A percentile compares a stretch with the other conserved stretches of the same genome.
phyloP scores from a whole-genome alignment of 2,888 invertebrate genomes.

The Drosophila formosana region DNA sequence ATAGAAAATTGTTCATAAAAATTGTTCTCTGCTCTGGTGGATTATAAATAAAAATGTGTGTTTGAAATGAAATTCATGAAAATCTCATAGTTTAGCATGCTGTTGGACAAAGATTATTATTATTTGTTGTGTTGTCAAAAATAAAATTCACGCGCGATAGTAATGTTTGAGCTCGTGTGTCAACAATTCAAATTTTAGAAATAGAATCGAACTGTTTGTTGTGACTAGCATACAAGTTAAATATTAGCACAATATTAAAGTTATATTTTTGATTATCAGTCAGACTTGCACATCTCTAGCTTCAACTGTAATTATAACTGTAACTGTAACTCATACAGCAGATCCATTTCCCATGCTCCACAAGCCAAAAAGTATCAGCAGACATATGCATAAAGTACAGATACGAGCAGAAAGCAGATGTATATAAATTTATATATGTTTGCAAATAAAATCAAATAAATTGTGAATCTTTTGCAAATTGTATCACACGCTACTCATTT shows the following conservation, averaged over 20 bases:
- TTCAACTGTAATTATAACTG: conserved; percentile 18
- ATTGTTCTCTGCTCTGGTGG: neutral
- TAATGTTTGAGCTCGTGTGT: neutral
- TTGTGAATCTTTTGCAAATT: conserved; percentile 30
- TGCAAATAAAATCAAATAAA: conserved; percentile 27
- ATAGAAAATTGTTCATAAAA: neutral
- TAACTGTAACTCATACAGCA: neutral
- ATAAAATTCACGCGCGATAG: neutral
- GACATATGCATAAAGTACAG: neutral
- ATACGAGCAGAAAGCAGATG: neutral
- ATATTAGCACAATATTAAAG: neutral
- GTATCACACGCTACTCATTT: conserved; percentile 20
- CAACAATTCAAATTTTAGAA: neutral
- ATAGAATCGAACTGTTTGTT: neutral
- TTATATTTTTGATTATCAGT: neutral
- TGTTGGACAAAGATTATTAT: neutral
- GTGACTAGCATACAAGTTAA: neutral
- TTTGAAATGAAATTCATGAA: neutral
- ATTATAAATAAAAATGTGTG: neutral
- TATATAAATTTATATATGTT: neutral
- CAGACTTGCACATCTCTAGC: neutral
- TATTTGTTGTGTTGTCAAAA: neutral
- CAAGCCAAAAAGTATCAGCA: neutral
- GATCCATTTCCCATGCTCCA: conserved; percentile 13
- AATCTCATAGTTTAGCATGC: neutral